phyloP scores from a whole-genome alignment of 2,888 invertebrate species.

The Thysanoteuthis rhombus region DNA sequence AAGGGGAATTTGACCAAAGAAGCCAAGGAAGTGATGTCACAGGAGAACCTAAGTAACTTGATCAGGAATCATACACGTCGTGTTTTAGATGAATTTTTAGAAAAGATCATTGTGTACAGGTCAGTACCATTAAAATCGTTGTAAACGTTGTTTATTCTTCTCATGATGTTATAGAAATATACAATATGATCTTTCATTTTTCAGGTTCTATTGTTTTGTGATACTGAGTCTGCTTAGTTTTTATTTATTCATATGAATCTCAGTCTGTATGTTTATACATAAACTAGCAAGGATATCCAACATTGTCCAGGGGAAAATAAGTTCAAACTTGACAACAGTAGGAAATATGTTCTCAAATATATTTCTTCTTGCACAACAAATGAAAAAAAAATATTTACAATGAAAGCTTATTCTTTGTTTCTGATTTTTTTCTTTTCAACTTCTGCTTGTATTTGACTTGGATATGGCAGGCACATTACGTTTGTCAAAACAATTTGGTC shows the following conservation, averaged over 20 bases:
- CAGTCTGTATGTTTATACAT: too few species aligned
- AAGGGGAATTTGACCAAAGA: slow-evolving; percentile 42
- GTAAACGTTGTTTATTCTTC: background rate
- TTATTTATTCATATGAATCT: background rate
- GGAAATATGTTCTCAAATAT: too few species aligned
- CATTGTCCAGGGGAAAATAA: too few species aligned
- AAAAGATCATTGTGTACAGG: slow-evolving; percentile 51
- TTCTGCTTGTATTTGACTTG: too few species aligned
- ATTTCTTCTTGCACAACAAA: too few species aligned
- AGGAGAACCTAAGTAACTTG: slow-evolving; percentile 47
- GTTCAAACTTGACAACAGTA: too few species aligned
- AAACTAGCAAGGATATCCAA: too few species aligned
- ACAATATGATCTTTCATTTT: background rate
- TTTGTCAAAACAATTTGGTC: too few species aligned
- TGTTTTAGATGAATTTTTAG: slow-evolving; percentile 48
- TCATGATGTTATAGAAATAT: background rate
- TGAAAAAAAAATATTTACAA: too few species aligned
- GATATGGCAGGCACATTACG: too few species aligned
- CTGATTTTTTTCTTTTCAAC: too few species aligned
- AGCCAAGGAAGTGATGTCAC: slow-evolving; percentile 46
- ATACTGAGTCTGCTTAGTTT: background rate
- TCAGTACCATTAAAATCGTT: slow-evolving; percentile 34
- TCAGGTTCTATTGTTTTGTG: background rate
- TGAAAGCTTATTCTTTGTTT: too few species aligned
- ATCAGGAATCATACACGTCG: slow-evolving; percentile 47